Conservation (phyloP, 2,113 vertebrate species). For the Rhinoptilus africanus region DNA sequence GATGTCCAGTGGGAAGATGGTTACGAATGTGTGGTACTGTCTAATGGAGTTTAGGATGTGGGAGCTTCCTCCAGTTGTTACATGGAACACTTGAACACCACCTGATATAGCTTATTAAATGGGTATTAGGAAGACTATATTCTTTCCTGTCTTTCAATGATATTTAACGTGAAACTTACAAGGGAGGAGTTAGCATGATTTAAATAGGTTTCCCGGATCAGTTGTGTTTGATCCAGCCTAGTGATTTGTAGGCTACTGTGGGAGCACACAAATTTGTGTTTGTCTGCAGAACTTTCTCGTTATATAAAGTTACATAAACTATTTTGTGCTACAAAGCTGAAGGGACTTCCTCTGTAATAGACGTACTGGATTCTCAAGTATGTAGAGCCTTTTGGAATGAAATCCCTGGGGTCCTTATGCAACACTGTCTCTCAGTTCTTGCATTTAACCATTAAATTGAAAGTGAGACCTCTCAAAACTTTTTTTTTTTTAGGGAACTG, state of each 20-base stretch:
- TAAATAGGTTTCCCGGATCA: background rate
- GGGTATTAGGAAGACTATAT: background rate
- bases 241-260: background rate
- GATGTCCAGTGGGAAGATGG: background rate
- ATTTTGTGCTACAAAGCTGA: background rate
- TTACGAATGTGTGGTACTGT: background rate
- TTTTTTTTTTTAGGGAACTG: background rate
- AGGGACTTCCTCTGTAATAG: background rate
- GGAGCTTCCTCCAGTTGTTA: background rate
- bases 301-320: background rate
- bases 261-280: background rate
- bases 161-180: background rate
- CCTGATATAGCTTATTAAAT: background rate
- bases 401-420: constrained; percentile 21
- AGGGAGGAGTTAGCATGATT: background rate
- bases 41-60: background rate
- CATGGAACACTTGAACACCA: background rate
- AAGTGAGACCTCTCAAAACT: background rate
- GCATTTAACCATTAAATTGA: background rate
- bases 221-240: background rate
- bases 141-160: background rate
- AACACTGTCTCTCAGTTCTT: background rate
- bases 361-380: constrained; percentile 20
- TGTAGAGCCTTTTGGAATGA: constrained; percentile 19
- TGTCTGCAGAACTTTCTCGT: background rate